Evolutionary conservation across 2,113 vertebrate species (phyloP), one percentile per base, ranked within the genome.

Genomic region (Tragulus kanchil): DNA sequence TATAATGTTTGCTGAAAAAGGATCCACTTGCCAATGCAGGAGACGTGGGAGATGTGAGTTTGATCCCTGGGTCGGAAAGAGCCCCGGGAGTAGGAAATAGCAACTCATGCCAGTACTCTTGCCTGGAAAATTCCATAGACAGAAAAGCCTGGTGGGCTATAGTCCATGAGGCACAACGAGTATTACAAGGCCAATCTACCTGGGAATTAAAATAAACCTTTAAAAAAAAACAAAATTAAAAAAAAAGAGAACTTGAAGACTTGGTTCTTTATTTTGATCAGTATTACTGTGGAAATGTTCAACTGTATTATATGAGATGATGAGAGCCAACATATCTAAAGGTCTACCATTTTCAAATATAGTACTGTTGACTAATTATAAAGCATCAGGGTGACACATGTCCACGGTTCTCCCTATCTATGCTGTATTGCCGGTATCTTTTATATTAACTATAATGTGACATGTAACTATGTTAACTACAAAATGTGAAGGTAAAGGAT

Each of bases 241-340:
- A n/a, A n/a, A n/a, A n/a, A n/a, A 64, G 28, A 19, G 5, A 77
- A 79, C 1, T 3, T 23, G 36, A n/a, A 65, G 3, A 87, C 58
- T 93, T 69, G 12, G n/a, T 86, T 92, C 25, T 94, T 94, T 79
- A 52, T 93, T 94, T 92, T 86, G 9, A 85, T 58, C 36, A 62
- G 10, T 58, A 79, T 59, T 87, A 54, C 62, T 78, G 36, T 83
- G 42, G 13, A 88, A 87, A 75, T n/a, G 61, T 92, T 87, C 82
- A 85, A 65, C 2, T 89, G 17, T 3, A 26, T 77, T 48, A 78
- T 6, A 31, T 28, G 13, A 87, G 1, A 23, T 65, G 25, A 36
- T 90, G 8, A 85, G 8, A 12, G 4, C 14, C 36, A 64, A 86
- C 2, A 52, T 77, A 62, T 36, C 1, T 59, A 75, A 81, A 94